Evolutionary conservation across 2,888 invertebrate species (phyloP), one percentile per base, ranked within the genome.

Genomic region (Parapristionchus giblindavisi): DNA sequence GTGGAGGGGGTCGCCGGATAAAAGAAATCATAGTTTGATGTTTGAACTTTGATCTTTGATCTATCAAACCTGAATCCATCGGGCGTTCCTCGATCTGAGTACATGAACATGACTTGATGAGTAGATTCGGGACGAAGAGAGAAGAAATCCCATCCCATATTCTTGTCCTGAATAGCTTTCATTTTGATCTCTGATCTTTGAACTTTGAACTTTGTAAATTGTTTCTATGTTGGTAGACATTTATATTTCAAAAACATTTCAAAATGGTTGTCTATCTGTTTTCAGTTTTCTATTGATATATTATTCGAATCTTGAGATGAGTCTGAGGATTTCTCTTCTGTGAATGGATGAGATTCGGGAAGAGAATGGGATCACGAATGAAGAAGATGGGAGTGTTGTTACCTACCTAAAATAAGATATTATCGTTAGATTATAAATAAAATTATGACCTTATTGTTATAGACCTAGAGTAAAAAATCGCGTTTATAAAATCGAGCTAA

Each of bases 271-370:
- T n/a, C n/a, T n/a, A n/a, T n/a, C n/a, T n/a, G n/a, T n/a, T n/a
- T n/a, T n/a, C n/a, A n/a, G n/a, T n/a, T n/a, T n/a, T n/a, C n/a
- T n/a, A n/a, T n/a, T 21, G 48, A 11, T 80, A 54, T 85, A 21
- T 8, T 14, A 43, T 43, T n/a, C 17, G 14, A 14, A 92, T 92
- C 90, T 94, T 95, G 58, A 96, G 90, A 85, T 91, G 89, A 1
- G 92, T 91, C 32, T 87, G 93, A 0, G 98, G 98, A 89, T 98
- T 97, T 81, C 97, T 92, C 89, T 97, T 98, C 89, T 96, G 96
- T 0, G 96, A 95, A 89, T 97, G 97, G 85, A 98, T 95, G 87
- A 98, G 96, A 87, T 93, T 94, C 17, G 96, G 94, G 90, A 98
- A 98, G 82, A 90, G 84, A 70, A 90, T 88, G 0, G 90, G 89